These are phyloP conservation scores for Rugalucina vietnamica DNA, from an alignment of 2,888 invertebrate genomes.

Conservation along the genomic window DNA sequence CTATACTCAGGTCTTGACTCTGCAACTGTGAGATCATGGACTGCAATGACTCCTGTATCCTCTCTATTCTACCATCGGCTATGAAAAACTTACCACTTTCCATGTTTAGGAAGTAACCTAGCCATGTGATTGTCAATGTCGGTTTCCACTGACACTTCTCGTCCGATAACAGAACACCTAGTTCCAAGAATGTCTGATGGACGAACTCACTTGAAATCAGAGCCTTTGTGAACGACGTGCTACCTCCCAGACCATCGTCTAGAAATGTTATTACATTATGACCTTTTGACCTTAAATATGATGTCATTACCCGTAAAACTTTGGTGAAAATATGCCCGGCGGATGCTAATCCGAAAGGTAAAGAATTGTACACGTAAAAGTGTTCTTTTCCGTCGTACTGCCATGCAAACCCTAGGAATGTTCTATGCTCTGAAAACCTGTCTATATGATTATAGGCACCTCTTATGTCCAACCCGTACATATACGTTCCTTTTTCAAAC, in stretches of 20 bases:
- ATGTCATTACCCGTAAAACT: neutral
- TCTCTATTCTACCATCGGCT: conserved; percentile 3
- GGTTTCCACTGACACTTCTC: conserved; percentile 33
- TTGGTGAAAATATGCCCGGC: conserved; percentile 10
- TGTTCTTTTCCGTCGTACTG: neutral
- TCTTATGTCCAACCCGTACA: neutral
- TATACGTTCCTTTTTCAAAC: conserved; percentile 6
- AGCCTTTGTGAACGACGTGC: neutral
- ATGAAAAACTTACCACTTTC: conserved; percentile 19
- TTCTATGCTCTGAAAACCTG: neutral
- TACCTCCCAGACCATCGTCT: conserved; percentile 36
- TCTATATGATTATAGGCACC: neutral
- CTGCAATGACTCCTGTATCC: neutral
- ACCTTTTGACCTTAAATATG: conserved; percentile 16
- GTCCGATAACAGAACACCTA: conserved; percentile 19
- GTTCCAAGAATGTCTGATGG: neutral
- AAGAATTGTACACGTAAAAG: neutral
- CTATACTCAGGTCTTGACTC: neutral
- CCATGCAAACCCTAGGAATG: neutral
- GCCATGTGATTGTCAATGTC: conserved; percentile 18
- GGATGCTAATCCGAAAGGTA: neutral
- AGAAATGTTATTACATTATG: conserved; percentile 24
- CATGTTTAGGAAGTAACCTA: conserved; percentile 29
- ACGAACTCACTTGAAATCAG: neutral
- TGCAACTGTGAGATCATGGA: neutral